Conservation (phyloP, 2,888 invertebrate genomes). For the Harpalus rubripes region DNA sequence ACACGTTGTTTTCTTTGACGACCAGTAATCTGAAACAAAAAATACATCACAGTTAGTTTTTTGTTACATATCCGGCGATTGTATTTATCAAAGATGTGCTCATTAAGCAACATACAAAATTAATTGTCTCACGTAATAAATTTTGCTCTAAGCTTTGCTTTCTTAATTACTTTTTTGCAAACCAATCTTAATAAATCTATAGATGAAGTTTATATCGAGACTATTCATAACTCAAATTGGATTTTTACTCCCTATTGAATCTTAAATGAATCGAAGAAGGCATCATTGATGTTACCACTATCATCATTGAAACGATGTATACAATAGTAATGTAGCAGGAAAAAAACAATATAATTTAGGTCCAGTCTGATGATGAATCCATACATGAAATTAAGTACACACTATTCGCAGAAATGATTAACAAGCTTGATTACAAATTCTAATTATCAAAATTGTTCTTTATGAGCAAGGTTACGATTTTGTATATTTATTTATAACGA, state of each 20-base stretch:
- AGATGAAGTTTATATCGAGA: neutral
- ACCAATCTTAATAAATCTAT: neutral
- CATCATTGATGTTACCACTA: neutral
- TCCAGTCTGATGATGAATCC: neutral
- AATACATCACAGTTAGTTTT: conserved; percentile 69
- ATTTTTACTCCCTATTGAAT: neutral
- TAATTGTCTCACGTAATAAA: neutral
- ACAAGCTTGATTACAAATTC: too few species aligned
- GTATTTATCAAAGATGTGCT: neutral
- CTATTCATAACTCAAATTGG: neutral
- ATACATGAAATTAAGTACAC: too few species aligned
- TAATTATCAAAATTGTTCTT: too few species aligned
- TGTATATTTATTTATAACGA: too few species aligned
- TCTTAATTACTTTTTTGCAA: neutral
- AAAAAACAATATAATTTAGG: neutral
- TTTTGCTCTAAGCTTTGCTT: too few species aligned
- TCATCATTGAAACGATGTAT: neutral
- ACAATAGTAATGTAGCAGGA: neutral
- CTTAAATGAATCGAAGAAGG: neutral
- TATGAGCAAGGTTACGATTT: too few species aligned
- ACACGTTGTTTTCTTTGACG: conserved; percentile 77
- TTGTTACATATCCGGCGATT: conserved; percentile 22
- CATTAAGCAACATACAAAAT: neutral
- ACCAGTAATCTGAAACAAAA: conserved; percentile 80
- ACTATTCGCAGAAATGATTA: too few species aligned